Evolutionary conservation across 2,797 vertebrate genomes (phyloP), one percentile per base, ranked within the genome.

Genomic region (Pseudochaenichthys georgianus): DNA sequence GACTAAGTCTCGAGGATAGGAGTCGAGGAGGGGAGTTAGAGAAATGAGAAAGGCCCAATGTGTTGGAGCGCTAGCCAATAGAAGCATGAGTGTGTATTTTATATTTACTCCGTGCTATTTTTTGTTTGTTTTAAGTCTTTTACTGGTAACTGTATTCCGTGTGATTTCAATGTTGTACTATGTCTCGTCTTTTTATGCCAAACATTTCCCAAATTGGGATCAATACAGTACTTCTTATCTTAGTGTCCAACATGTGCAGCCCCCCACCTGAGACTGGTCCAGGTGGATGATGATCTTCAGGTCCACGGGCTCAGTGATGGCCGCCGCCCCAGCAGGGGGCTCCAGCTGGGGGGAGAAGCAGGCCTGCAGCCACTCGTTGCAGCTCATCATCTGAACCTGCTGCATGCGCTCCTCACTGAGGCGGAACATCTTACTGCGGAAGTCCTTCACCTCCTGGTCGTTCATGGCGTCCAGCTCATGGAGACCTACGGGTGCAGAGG

Each of bases 381-480:
- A 98, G 0, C 96, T 96, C 84, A 99, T 95, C 82, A 95, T 95
- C 83, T 98, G 96, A 57, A 97, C 94, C 0, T 90, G 94, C 34
- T 96, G 96, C 92, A 98, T 96, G 87, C 95, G 96, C 23, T 98
- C 97, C 79, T 99, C 98, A 8, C 96, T 98, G 80, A 97, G 92
- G 47, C 94, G 96, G 42, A 96, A 93, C 97, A 97, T 99, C 92
- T 99, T 99, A 68, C 92, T 82, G 73, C 98, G 95, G 88, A 99
- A 99, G 88, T 99, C 98, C 67, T 97, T 99, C 84, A 99, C 97
- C 89, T 99, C 97, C 80, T 98, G 96, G 90, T 99, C 96, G 61
- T 96, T 95, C 31, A 99, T 95, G 64, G 94, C 96, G 75, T 99
- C 97, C 0, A 99, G 96, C 81, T 99, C 98, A 67, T 99, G 98